Evolutionary conservation across 2,113 vertebrate genomes (phyloP).

Genomic region (Pseudopipra pipra): DNA sequence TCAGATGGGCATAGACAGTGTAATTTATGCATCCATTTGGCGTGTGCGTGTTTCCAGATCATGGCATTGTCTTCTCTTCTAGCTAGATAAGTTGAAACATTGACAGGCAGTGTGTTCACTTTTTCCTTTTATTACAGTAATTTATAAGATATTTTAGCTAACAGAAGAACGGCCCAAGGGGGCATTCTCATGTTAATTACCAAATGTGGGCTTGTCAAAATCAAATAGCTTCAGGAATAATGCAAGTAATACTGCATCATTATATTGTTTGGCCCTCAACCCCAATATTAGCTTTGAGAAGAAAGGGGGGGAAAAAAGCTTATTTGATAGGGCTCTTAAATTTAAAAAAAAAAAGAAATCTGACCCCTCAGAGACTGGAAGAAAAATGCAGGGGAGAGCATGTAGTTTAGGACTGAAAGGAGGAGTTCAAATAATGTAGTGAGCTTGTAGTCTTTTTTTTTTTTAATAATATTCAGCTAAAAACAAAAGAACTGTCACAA

Average conservation of each 20-base stretch:
- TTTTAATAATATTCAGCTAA: background rate
- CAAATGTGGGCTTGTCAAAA: conserved; percentile 85
- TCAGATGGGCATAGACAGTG: conserved; percentile 23
- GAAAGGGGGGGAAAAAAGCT: background rate
- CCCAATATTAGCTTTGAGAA: conserved; percentile 75
- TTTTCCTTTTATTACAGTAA: conserved; percentile 83
- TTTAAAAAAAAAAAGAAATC: background rate
- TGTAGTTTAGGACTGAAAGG: conserved; percentile 51
- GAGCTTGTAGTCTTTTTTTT: background rate
- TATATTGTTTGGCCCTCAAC: conserved; percentile 80
- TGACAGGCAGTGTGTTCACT: conserved; percentile 80
- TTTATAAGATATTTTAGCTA: conserved; percentile 86
- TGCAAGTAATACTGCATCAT: conserved; percentile 76
- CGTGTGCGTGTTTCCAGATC: conserved; percentile 66
- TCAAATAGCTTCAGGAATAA: conserved; percentile 82
- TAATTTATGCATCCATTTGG: conserved; percentile 69
- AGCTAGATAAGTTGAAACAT: conserved; percentile 77
- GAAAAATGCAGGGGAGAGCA: conserved; percentile 26
- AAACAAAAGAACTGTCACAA: conserved; percentile 40
- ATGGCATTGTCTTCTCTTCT: conserved; percentile 74
- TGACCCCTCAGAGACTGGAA: conserved; percentile 28
- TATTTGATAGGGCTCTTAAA: conserved; percentile 69
- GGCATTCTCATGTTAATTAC: conserved; percentile 85
- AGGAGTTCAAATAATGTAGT: background rate
- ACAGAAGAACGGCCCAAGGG: conserved; percentile 80